Conservation (phyloP, 1,140 invertebrate genomes). For the Drosophila takahashii region DNA sequence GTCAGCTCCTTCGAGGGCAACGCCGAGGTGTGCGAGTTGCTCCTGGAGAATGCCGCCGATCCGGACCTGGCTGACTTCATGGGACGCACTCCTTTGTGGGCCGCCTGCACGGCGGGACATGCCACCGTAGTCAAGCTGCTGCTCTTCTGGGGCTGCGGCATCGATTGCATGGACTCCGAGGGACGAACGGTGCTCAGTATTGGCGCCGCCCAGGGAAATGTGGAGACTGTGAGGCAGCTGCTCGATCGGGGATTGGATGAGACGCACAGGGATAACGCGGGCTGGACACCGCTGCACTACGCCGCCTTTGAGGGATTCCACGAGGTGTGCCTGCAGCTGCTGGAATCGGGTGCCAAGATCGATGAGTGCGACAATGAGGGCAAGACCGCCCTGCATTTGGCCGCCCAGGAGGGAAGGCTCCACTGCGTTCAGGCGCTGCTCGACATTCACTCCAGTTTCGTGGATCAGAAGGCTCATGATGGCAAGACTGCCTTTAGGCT, state of each 20-base stretch:
- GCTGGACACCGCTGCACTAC: slow-evolving; percentile 97
- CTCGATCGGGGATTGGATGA: slow-evolving; percentile 96
- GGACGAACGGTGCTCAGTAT: slow-evolving; percentile 95
- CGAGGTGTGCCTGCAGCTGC: slow-evolving; percentile 93
- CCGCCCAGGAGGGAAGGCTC: slow-evolving; percentile 92
- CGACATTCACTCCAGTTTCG: slow-evolving; percentile 84
- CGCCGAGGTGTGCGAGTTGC: slow-evolving; percentile 91
- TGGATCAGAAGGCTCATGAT: slow-evolving; percentile 96
- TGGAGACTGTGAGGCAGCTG: slow-evolving; percentile 94
- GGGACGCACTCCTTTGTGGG: slow-evolving; percentile 92
- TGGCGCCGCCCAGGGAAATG: slow-evolving; percentile 93
- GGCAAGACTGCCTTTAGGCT: slow-evolving; percentile 96
- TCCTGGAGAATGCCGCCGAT: slow-evolving; percentile 94
- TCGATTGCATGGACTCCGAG: slow-evolving; percentile 95
- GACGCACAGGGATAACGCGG: slow-evolving; percentile 95
- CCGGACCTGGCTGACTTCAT: slow-evolving; percentile 93
- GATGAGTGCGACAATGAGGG: slow-evolving; percentile 97
- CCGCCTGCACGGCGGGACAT: slow-evolving; percentile 94
- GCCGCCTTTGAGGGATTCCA: slow-evolving; percentile 96
- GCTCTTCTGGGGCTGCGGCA: slow-evolving; percentile 95
- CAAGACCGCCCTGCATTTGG: slow-evolving; percentile 94
- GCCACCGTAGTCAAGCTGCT: slow-evolving; percentile 91
- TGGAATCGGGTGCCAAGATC: slow-evolving; percentile 96
- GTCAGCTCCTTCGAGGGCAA: slow-evolving; percentile 97
- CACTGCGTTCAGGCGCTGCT: slow-evolving; percentile 79